These are phyloP conservation scores for Hafferia zeledoni DNA, from an alignment of 2,797 vertebrate species.

Conservation along the genomic window DNA sequence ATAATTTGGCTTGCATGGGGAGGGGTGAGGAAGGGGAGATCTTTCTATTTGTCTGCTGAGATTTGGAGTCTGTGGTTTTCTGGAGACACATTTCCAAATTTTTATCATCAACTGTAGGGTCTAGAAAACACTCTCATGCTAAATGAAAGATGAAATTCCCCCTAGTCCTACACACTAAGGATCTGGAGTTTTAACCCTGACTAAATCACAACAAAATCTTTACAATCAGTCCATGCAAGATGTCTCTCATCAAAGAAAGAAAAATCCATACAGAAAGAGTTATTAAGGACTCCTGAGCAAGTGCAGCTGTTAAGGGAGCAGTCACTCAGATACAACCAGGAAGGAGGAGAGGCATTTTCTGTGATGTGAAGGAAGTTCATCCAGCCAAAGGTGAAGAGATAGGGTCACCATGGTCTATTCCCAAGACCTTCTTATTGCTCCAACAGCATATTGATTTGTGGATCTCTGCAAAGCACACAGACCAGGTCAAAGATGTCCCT, in stretches of 20 bases:
- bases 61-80: background rate
- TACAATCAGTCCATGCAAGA: background rate
- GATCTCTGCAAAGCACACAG: conserved; percentile 14
- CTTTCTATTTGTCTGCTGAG: background rate
- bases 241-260: background rate
- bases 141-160: conserved; percentile 22
- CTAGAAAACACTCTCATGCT: conserved; percentile 27
- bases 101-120: background rate
- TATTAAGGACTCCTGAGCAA: conserved; percentile 19
- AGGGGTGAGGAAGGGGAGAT: background rate
- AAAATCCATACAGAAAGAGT: conserved; percentile 25
- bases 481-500: conserved; percentile 11
- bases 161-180: background rate
- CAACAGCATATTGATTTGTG: background rate
- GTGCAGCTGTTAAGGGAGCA: conserved; percentile 9
- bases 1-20: background rate
- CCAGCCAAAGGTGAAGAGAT: conserved; percentile 2
- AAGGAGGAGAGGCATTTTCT: conserved; percentile 31
- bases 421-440: background rate
- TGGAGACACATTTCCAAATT: conserved; percentile 14
- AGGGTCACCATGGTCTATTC: conserved; percentile 6
- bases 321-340: background rate
- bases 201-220: conserved; percentile 14
- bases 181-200: conserved; percentile 34
- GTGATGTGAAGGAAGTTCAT: background rate